A percentile compares a stretch with the other conserved stretches of the same genome.
These are phyloP conservation scores for Brachionus manjavacas DNA, from an alignment of 1,140 invertebrate genomes.

Conservation along the genomic window DNA sequence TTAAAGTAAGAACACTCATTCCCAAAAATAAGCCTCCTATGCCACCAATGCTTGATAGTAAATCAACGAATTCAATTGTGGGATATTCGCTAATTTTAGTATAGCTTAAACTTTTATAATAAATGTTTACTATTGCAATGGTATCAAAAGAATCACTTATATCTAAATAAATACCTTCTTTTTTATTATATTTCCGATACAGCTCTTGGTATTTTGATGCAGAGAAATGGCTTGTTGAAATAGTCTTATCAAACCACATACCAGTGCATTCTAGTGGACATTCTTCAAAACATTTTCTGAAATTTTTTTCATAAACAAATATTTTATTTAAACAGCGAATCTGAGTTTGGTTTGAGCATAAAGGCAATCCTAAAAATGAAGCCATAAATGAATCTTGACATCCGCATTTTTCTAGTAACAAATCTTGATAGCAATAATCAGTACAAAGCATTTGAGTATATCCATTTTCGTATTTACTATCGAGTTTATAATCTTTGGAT, in stretches of 20 bases:
- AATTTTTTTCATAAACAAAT: background rate
- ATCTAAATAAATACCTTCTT: background rate
- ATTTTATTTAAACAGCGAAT: background rate
- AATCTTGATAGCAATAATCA: background rate
- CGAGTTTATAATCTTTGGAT: background rate
- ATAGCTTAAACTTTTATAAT: background rate
- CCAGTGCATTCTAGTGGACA: background rate
- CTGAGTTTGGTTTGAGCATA: background rate
- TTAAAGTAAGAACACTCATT: background rate
- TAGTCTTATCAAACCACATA: background rate
- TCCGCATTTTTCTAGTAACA: background rate
- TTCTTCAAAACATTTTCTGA: background rate
- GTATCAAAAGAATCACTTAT: background rate
- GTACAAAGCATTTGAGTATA: background rate
- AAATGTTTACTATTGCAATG: background rate
- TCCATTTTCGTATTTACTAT: too few species aligned
- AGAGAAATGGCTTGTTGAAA: background rate
- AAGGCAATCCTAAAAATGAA: background rate
- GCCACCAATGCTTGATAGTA: background rate
- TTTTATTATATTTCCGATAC: background rate
- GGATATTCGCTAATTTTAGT: background rate
- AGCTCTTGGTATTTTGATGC: background rate
- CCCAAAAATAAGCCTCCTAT: conserved; percentile 8
- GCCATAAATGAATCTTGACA: background rate
- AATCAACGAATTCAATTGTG: background rate